Evolutionary conservation across 2,113 vertebrate species (phyloP), one percentile per base, ranked within the genome.

Genomic region (Anhinga anhinga): DNA sequence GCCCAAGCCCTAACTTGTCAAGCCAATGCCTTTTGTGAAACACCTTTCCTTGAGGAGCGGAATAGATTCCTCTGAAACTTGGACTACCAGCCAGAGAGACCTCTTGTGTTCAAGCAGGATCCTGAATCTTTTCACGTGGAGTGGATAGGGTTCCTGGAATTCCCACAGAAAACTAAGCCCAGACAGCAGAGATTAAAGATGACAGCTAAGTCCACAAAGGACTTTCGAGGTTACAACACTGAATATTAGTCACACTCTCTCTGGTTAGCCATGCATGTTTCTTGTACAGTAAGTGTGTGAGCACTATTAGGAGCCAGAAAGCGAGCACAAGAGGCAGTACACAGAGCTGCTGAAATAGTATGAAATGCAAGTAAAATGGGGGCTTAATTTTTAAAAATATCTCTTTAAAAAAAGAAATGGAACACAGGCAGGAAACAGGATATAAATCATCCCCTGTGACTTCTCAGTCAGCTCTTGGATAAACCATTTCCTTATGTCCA

Each of bases 301-400:
- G 58, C 34, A 15, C 32, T 49, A 8, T 25, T 50, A 79, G 55
- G 42, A 89, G 36, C 6, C 65, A 84, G 58, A 79, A 93, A 49
- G 3, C 0, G 0, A 40, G 49, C 3, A 9, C 30, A 52, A 66
- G 32, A 84, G 5, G 65, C 21, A 50, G 44, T 11, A 62, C n/a
- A 30, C 3, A 47, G 34, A 86, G 22, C 55, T 78, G 32, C 15
- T 61, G n/a, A 59, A 74, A 61, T 10, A n/a, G n/a, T 13, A 47
- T 0, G 12, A 69, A 65, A 27, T 11, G 23, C 38, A 53, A 53
- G 34, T 26, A 80, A 65, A 87, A 34, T 1, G 5, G 1, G 15
- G 3, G 20, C 26, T 79, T 63, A 42, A 34, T 47, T 87, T 89
- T 59, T 8, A 49, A 71, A 88, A 95, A 45, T 9, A 25, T n/a